Base-by-base conservation (phyloP, 2,888 invertebrate genomes). In the Clanis bilineata region DNA sequence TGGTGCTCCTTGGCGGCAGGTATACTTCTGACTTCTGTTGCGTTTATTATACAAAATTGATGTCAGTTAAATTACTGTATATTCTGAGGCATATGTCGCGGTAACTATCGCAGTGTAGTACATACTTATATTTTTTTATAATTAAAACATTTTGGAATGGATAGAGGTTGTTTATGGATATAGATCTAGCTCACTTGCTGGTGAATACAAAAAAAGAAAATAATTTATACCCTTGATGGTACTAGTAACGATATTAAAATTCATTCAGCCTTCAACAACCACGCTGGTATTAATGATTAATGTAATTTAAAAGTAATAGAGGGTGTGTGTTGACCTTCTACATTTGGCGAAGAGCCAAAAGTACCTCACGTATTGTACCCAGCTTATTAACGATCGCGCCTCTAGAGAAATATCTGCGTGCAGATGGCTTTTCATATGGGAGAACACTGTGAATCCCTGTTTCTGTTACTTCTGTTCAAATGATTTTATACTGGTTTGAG, bases 371-470 rank as follows among this genome's bases (percentile, higher is more conserved):
- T 28, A 51, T 51, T 51, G 51, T 51, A 18, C 32, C 47, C 18
- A 12, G 32, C 51, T 51, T 51, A 51, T 51, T 51, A 51, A 51
- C 47, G 32, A 28, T 51, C 51, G 51, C 51, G 32, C 51, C 51
- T 32, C 51, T 51, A 51, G 51, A 51, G 51, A 51, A 51, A 51
- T 51, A 47, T 47, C 15, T 7, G 18, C 7, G 18, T 7, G 10
- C 18, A 32, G 18, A 51, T 4, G 51, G 32, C 18, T 18, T 18
- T 51, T 32, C 22, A 18, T 32, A 18, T 18, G 15, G 32, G 15
- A 44, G 2, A 23, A 32, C 15, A 7, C 5, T 28, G 15, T 9
- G 28, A 28, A 45, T n/a, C 1, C 18, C 4, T 1, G 18, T 9
- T 18, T 18, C 28, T 0, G n/a, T 9, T 18, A n/a, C 4, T 25